Evolutionary conservation across 2,113 vertebrate genomes (phyloP).

Genomic region (Panthera tigris): DNA sequence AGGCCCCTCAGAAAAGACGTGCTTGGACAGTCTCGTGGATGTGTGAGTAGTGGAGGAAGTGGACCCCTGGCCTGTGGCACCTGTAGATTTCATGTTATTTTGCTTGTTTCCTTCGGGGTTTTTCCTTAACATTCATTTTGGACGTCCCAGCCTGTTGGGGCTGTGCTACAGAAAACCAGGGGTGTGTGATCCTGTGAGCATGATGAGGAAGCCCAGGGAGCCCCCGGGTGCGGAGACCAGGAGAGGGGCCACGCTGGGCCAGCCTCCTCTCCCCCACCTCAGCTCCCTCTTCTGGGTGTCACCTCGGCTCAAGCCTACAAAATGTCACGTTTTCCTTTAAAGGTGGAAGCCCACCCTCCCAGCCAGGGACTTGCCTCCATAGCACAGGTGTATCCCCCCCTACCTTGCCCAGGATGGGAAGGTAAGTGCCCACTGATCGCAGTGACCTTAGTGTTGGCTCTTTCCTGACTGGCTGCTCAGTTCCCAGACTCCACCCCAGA

Average conservation of each 20-base stretch:
- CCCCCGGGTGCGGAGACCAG: neutral
- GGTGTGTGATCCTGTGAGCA: neutral
- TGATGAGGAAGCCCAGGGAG: neutral
- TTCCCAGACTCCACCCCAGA: neutral
- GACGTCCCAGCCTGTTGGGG: neutral
- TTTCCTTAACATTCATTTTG: neutral
- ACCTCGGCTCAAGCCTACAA: neutral
- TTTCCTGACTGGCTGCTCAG: neutral
- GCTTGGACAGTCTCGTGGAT: neutral
- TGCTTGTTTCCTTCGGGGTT: neutral
- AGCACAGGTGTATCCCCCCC: no score
- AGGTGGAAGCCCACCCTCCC: neutral
- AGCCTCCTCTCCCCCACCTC: no score
- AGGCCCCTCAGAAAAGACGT: accelerated
- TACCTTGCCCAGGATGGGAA: neutral
- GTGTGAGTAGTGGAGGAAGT: accelerated
- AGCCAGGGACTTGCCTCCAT: neutral
- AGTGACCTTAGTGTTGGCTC: neutral
- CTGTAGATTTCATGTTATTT: neutral
- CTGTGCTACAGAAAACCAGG: neutral
- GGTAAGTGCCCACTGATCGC: neutral
- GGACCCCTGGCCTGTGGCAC: no score
- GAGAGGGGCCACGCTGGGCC: neutral
- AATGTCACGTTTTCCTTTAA: neutral
- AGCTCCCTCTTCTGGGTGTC: neutral